A percentile compares a stretch with the other conserved stretches of the same genome.
These are phyloP conservation scores for Drosophila niveifrons DNA, from an alignment of 2,888 invertebrate genomes.

Conservation along the genomic window DNA sequence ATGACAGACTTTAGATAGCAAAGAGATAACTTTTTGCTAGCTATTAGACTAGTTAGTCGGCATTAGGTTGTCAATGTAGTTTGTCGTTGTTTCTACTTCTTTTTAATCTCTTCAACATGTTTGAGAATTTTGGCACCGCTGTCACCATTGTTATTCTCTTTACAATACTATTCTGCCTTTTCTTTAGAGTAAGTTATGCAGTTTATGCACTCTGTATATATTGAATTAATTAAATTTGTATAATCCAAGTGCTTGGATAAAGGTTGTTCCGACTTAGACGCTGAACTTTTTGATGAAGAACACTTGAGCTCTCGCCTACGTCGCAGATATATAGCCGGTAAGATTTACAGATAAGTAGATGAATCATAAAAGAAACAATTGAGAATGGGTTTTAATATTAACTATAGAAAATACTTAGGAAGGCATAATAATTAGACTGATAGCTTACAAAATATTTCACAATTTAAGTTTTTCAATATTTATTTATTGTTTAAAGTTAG, in stretches of 20 bases:
- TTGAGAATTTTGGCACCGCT: background rate
- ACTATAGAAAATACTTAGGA: too few species aligned
- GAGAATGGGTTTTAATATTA: too few species aligned
- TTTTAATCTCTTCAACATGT: background rate
- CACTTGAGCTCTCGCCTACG: background rate
- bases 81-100: constrained; percentile 5
- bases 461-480: too few species aligned
- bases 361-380: background rate
- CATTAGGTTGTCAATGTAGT: background rate
- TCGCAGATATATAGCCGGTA: background rate
- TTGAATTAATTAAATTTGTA: background rate
- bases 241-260: background rate
- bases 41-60: constrained; percentile 9
- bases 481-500: background rate
- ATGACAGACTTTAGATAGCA: background rate
- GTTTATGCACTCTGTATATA: background rate
- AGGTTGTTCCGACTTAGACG: background rate
- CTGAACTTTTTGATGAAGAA: background rate
- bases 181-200: background rate
- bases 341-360: background rate
- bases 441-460: too few species aligned
- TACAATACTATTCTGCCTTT: background rate
- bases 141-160: background rate
- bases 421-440: too few species aligned
- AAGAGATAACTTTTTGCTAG: background rate